phyloP scores from a whole-genome alignment of 2,888 invertebrate genomes.

The Lepeophtheirus nordmannii region DNA sequence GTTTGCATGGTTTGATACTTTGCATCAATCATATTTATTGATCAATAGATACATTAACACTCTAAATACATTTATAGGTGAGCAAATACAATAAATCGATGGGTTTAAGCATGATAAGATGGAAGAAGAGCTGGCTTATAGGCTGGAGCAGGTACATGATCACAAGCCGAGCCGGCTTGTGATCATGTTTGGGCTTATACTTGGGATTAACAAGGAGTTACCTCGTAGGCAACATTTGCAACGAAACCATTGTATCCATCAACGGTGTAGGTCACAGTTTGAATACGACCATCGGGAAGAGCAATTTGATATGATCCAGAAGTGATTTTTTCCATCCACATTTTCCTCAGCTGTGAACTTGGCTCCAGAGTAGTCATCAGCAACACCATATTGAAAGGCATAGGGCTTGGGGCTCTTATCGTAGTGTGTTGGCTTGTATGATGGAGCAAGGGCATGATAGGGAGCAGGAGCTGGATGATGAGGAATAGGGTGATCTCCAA shows the following conservation, averaged over 20 bases:
- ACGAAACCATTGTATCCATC: slow-evolving; percentile 14
- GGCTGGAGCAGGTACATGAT: too few species aligned
- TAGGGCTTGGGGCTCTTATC: slow-evolving; percentile 22
- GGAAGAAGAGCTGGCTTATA: too few species aligned
- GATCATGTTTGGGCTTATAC: too few species aligned
- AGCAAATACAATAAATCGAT: too few species aligned
- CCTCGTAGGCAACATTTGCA: slow-evolving; percentile 4
- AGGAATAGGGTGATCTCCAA: too few species aligned
- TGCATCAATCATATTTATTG: too few species aligned
- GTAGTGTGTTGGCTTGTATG: slow-evolving; percentile 12
- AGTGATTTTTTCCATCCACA: slow-evolving; percentile 1
- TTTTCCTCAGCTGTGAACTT: neutral
- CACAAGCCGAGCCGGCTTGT: too few species aligned
- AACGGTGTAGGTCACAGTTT: slow-evolving; percentile 13
- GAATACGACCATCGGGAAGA: slow-evolving; percentile 12
- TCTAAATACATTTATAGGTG: too few species aligned
- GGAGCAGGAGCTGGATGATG: neutral
- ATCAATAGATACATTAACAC: too few species aligned
- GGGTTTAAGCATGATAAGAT: too few species aligned
- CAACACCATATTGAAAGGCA: slow-evolving; percentile 3
- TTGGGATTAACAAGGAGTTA: neutral
- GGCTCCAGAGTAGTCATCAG: slow-evolving; percentile 1
- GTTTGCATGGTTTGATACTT: too few species aligned
- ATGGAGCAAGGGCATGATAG: neutral
- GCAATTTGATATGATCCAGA: neutral